Conservation (phyloP, 2,113 vertebrate species). For the Corythoichthys intestinalis region DNA sequence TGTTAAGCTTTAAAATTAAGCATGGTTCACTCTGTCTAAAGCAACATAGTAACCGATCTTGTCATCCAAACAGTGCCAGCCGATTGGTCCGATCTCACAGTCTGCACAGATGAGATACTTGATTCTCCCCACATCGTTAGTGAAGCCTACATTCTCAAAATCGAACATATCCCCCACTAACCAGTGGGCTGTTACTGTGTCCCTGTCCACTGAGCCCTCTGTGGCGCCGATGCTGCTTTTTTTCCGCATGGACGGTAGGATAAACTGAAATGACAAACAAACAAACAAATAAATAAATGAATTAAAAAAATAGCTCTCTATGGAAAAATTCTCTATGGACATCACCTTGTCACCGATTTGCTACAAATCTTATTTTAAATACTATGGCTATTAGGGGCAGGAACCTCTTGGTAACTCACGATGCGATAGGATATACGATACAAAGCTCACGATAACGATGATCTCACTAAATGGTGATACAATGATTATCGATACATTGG, state of each 20-base stretch:
- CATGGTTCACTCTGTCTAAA: slow-evolving; percentile 86
- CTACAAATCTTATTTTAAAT: too few species aligned
- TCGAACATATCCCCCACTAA: slow-evolving; percentile 90
- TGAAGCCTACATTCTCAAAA: slow-evolving; percentile 96
- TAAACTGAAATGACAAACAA: slow-evolving; percentile 71
- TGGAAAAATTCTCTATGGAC: too few species aligned
- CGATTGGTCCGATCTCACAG: slow-evolving; percentile 96
- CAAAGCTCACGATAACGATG: too few species aligned
- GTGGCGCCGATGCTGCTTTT: slow-evolving; percentile 73
- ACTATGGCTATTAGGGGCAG: too few species aligned
- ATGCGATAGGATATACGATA: too few species aligned
- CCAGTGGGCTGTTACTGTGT: slow-evolving; percentile 86
- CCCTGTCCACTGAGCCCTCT: slow-evolving; percentile 73
- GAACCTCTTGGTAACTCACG: too few species aligned
- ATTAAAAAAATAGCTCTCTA: too few species aligned
- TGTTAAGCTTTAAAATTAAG: slow-evolving; percentile 55
- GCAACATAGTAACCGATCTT: slow-evolving; percentile 91
- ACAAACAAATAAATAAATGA: background rate
- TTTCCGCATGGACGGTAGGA: slow-evolving; percentile 88
- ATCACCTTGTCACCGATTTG: too few species aligned
- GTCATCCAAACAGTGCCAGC: slow-evolving; percentile 94
- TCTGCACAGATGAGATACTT: slow-evolving; percentile 96
- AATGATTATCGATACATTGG: too few species aligned
- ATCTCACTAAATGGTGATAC: too few species aligned
- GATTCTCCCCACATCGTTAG: slow-evolving; percentile 89